phyloP scores from a whole-genome alignment of 1,140 invertebrate genomes.

The Drosophila bocki region DNA sequence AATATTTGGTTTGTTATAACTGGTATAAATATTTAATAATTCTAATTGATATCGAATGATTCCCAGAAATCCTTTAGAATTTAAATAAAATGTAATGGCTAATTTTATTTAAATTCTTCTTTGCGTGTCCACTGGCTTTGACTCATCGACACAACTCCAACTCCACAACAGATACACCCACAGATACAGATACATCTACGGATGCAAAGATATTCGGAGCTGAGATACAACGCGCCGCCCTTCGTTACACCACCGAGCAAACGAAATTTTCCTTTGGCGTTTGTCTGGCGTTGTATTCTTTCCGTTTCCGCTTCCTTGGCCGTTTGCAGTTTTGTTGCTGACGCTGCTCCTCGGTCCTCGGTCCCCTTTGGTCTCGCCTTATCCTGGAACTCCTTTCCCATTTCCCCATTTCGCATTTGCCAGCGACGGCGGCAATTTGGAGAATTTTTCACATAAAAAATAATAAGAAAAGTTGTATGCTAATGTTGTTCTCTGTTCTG shows the following conservation, averaged over 20 bases:
- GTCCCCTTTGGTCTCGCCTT: conserved; percentile 5
- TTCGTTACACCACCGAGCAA: conserved; percentile 43
- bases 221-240: conserved; percentile 19
- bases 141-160: conserved; percentile 54
- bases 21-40: not conserved
- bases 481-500: conserved; percentile 66
- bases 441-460: conserved; percentile 84
- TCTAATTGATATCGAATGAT: not conserved
- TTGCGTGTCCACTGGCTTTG: conserved; percentile 38
- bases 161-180: conserved; percentile 6
- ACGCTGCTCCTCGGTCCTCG: conserved; percentile 26
- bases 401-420: conserved; percentile 40
- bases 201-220: conserved; percentile 35
- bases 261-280: conserved; percentile 58
- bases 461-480: conserved; percentile 84
- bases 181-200: conserved; percentile 6
- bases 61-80: too few relatives aligned
- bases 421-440: conserved; percentile 50
- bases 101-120: not conserved
- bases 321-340: conserved; percentile 74
- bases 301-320: conserved; percentile 82
- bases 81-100: not conserved
- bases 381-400: conserved; percentile 21
- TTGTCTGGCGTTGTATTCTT: conserved; percentile 81
- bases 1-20: not conserved